Evolutionary conservation across 2,113 vertebrate genomes (phyloP).

Genomic region (Bungarus multicinctus): DNA sequence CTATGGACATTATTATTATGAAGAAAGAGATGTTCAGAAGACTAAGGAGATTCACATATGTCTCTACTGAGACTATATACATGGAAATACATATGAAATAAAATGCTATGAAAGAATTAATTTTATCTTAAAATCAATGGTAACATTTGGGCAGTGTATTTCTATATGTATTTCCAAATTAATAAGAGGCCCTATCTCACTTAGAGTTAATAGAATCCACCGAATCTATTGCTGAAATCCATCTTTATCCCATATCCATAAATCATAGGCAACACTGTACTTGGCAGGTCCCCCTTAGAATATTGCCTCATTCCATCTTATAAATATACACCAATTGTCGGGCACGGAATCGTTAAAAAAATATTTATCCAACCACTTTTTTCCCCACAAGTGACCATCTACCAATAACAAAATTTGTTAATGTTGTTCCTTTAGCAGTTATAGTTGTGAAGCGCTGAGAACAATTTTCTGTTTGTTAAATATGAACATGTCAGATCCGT

Average conservation of each 20-base stretch:
- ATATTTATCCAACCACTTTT: neutral
- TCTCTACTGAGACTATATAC: neutral
- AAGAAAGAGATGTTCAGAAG: neutral
- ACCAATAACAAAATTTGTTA: neutral
- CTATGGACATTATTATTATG: neutral
- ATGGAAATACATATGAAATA: constrained; percentile 31
- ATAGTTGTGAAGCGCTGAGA: neutral
- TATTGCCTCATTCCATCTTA: neutral
- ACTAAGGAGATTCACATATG: neutral
- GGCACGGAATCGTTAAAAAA: neutral
- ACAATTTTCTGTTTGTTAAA: constrained; percentile 16
- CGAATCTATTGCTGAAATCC: constrained; percentile 34
- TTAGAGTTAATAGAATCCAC: constrained; percentile 33
- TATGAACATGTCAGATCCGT: too few species aligned
- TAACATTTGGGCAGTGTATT: constrained; percentile 24
- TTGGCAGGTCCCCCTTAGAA: neutral
- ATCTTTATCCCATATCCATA: constrained; percentile 14
- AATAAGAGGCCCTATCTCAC: constrained; percentile 43
- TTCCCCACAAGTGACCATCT: neutral
- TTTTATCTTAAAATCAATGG: constrained; percentile 47
- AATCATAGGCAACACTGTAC: neutral
- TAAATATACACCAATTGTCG: neutral
- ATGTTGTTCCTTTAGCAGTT: neutral
- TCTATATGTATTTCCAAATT: constrained; percentile 53
- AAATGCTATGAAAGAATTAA: constrained; percentile 44